Evolutionary conservation across 2,797 vertebrate species (phyloP).

Genomic region (Dermochelys coriacea): DNA sequence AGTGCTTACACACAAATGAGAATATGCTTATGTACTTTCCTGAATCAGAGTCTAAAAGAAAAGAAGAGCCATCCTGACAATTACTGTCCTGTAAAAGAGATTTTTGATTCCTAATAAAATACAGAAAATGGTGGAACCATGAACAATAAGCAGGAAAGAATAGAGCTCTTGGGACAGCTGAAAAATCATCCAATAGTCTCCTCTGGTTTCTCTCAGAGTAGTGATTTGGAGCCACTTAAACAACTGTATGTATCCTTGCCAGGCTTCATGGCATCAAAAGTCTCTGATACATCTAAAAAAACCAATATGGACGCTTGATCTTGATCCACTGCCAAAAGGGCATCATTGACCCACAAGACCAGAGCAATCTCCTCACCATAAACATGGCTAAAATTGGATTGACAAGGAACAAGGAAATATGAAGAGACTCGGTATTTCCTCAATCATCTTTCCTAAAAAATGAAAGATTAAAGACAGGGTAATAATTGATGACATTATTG

Average conservation of each 20-base stretch:
- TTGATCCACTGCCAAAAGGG: background rate
- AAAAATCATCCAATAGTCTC: background rate
- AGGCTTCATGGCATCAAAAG: background rate
- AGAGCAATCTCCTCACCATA: rapidly evolving
- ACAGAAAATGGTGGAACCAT: background rate
- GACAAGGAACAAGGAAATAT: background rate
- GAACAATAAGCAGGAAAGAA: background rate
- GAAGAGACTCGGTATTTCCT: background rate
- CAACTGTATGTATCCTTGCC: rapidly evolving
- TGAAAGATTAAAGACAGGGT: background rate
- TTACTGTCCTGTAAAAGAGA: background rate
- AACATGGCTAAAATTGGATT: background rate
- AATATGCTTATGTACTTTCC: background rate
- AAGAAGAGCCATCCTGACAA: background rate
- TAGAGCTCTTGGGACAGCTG: background rate
- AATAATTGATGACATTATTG: background rate
- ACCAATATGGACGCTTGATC: background rate
- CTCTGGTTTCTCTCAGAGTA: background rate
- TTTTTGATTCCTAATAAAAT: background rate
- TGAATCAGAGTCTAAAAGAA: background rate
- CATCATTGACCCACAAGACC: background rate
- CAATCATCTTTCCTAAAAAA: background rate
- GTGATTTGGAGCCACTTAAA: background rate
- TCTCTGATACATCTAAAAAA: background rate
- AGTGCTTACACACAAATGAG: background rate